Conservation (phyloP, 2,113 vertebrate species). For the Lanius ludovicianus region DNA sequence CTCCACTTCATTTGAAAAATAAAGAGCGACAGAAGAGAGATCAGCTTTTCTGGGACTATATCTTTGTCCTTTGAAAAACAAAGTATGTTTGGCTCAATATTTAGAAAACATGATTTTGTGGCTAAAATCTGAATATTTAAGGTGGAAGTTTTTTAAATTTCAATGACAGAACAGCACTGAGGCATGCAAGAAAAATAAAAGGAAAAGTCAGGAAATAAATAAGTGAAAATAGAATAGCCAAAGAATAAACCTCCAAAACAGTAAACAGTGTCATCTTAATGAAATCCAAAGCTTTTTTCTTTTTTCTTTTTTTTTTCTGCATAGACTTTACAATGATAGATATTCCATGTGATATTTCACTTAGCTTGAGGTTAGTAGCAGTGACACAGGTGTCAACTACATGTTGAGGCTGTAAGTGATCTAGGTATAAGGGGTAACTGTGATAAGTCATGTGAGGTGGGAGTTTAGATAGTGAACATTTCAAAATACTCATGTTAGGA, state of each 20-base stretch:
- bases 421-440: neutral
- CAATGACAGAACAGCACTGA: neutral
- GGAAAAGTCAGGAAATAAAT: neutral
- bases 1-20: neutral
- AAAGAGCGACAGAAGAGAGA: neutral
- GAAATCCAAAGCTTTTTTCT: neutral
- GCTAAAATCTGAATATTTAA: neutral
- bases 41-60: neutral
- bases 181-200: neutral
- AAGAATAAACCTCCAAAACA: neutral
- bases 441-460: neutral
- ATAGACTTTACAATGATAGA: neutral
- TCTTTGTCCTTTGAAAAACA: neutral
- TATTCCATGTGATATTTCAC: neutral
- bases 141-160: neutral
- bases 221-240: neutral
- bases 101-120: neutral
- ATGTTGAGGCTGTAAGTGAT: neutral
- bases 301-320: neutral
- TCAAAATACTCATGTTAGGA: neutral
- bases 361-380: neutral
- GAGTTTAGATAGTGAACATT: neutral
- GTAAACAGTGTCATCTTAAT: neutral
- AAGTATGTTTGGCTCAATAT: neutral
- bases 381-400: neutral